Evolutionary conservation across 2,888 invertebrate genomes (phyloP).

Genomic region (Chirona hameri): DNA sequence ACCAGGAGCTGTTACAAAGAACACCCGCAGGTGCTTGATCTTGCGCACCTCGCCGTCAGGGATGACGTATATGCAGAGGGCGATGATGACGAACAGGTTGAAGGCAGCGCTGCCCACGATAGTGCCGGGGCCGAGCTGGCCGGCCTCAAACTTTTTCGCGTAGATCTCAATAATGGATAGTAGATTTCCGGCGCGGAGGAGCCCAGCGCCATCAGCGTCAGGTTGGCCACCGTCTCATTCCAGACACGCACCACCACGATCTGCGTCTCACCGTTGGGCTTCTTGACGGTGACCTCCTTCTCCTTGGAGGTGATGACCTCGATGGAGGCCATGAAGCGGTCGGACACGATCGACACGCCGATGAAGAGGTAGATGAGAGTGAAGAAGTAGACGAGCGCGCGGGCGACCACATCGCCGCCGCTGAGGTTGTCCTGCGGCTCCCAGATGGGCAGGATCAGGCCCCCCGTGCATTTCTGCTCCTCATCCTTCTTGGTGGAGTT

Average conservation of each 20-base stretch:
- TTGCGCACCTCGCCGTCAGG: conserved; percentile 86
- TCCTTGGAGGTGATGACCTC: conserved; percentile 99
- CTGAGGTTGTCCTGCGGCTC: conserved; percentile 71
- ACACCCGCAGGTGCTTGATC: conserved; percentile 93
- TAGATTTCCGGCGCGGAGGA: conserved; percentile 98
- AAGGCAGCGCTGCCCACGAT: conserved; percentile 99
- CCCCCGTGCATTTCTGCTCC: conserved; percentile 64
- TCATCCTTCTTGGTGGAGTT: neutral
- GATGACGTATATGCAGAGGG: conserved; percentile 85
- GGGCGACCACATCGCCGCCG: conserved; percentile 69
- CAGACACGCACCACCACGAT: conserved; percentile 91
- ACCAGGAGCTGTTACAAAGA: conserved; percentile 97
- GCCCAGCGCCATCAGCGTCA: conserved; percentile 97
- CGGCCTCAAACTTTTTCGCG: conserved; percentile 90
- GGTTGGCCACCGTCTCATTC: conserved; percentile 99
- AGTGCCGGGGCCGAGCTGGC: conserved; percentile 95
- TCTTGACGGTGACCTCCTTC: conserved; percentile 85
- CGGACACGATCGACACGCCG: conserved; percentile 97
- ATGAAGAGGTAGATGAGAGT: conserved; percentile 91
- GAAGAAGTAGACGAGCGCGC: conserved; percentile 87
- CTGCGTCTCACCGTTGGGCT: conserved; percentile 73
- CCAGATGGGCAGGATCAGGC: conserved; percentile 87
- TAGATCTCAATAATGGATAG: conserved; percentile 97
- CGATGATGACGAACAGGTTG: conserved; percentile 96
- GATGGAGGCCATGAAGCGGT: conserved; percentile 98